Evolutionary conservation across 2,888 invertebrate species (phyloP).

Genomic region (Brassicogethes aeneus): DNA sequence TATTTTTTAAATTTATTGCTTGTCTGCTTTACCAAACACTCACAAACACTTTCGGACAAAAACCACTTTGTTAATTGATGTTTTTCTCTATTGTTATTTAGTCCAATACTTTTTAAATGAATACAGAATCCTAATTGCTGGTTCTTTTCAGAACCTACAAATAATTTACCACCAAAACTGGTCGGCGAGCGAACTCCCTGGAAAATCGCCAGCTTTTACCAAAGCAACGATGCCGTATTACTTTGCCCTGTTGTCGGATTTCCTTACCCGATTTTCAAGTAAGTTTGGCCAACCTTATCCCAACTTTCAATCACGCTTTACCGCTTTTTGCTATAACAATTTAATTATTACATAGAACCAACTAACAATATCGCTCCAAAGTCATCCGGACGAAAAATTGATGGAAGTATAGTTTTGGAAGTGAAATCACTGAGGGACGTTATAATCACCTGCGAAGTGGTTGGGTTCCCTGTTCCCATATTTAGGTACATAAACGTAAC

Average conservation of each 20-base stretch:
- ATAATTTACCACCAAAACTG: slow-evolving; percentile 41
- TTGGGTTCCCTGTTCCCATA: slow-evolving; percentile 60
- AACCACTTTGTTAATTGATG: not conserved
- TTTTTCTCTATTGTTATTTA: slow-evolving; percentile 16
- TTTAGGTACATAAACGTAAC: slow-evolving; percentile 48
- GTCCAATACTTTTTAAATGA: not conserved
- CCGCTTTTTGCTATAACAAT: slow-evolving; percentile 5
- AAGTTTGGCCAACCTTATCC: slow-evolving; percentile 39
- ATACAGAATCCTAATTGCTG: slow-evolving; percentile 30
- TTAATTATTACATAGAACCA: slow-evolving; percentile 59
- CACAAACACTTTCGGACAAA: slow-evolving; percentile 1
- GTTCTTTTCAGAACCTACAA: slow-evolving; percentile 42
- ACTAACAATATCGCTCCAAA: slow-evolving; percentile 56
- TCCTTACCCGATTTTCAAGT: slow-evolving; percentile 65
- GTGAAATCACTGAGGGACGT: slow-evolving; percentile 34
- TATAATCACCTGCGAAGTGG: slow-evolving; percentile 58
- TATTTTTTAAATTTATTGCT: slow-evolving; percentile 17
- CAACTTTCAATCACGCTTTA: slow-evolving; percentile 17
- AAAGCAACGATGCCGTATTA: slow-evolving; percentile 49
- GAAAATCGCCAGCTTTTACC: slow-evolving; percentile 51
- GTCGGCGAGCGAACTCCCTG: slow-evolving; percentile 44
- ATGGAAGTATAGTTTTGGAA: slow-evolving; percentile 45
- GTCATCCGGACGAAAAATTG: slow-evolving; percentile 40
- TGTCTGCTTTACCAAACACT: slow-evolving; percentile 6
- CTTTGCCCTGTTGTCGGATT: slow-evolving; percentile 62